A percentile compares a stretch with the other conserved stretches of the same genome.
Evolutionary conservation across 1,140 invertebrate species (phyloP).

Genomic region (Kradibia gibbosae): DNA sequence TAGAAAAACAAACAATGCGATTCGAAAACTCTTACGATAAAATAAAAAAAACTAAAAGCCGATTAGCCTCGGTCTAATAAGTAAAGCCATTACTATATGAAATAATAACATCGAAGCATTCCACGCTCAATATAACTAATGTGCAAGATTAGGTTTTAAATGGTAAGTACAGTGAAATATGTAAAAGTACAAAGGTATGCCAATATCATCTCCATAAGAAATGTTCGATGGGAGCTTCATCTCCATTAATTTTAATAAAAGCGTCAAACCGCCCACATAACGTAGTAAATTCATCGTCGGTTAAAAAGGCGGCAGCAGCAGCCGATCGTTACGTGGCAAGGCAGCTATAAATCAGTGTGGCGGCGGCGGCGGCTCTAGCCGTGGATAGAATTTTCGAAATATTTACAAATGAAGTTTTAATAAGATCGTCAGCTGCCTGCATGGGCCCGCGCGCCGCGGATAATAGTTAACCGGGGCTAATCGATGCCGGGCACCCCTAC

Average conservation of each 20-base stretch:
- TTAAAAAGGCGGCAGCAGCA: neutral
- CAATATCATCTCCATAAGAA: neutral
- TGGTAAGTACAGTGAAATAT: neutral
- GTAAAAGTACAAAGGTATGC: neutral
- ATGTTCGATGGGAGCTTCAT: neutral
- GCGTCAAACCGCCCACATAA: neutral
- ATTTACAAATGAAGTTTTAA: conserved; percentile 32
- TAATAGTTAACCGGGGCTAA: neutral
- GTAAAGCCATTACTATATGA: too few relatives aligned
- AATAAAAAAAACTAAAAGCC: too few relatives aligned
- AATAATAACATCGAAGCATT: too few relatives aligned
- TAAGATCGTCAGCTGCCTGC: conserved; percentile 28
- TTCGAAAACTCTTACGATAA: too few relatives aligned
- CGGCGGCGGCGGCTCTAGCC: too few relatives aligned
- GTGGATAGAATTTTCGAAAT: conserved; percentile 22
- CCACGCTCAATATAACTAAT: too few relatives aligned
- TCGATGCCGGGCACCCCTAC: conserved; percentile 14
- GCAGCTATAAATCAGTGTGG: conserved; percentile 9
- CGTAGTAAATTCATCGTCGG: neutral
- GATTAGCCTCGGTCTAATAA: too few relatives aligned
- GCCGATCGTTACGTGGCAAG: too few relatives aligned
- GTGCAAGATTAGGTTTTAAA: neutral
- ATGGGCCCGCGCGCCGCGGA: neutral
- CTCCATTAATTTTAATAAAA: conserved; percentile 22
- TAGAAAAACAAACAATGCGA: too few relatives aligned